Percentiles rank a stretch among this genome's conserved stretches.
Evolutionary conservation across 64 coral and sea anemone species (phyloP).

Genomic region (Porites lutea): DNA sequence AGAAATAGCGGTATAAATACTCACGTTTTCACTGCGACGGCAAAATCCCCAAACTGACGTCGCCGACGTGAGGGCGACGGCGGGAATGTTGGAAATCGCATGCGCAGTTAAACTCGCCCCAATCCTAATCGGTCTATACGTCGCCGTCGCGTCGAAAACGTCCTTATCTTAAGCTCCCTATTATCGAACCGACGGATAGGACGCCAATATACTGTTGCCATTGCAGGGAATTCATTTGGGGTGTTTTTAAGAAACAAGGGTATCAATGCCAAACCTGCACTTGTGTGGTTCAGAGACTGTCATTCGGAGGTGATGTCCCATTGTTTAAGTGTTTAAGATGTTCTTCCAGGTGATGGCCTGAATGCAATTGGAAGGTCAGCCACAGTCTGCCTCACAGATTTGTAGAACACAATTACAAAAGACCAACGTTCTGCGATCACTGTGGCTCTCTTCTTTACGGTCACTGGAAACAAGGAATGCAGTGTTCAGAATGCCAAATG

Average conservation of each 20-base stretch:
- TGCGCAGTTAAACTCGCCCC: too few species aligned
- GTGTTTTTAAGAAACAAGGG: constrained; percentile 90
- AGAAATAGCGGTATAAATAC: too few species aligned
- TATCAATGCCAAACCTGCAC: constrained; percentile 99
- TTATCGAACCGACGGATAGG: constrained; percentile 89
- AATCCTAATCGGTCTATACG: constrained; percentile 91
- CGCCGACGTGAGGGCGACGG: too few species aligned
- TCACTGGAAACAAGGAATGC: constrained; percentile 82
- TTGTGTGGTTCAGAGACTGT: constrained; percentile 96
- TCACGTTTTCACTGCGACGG: too few species aligned
- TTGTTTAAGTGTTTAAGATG: constrained; percentile 74
- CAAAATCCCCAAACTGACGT: too few species aligned
- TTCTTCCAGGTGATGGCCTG: background rate
- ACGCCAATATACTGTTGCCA: constrained; percentile 96
- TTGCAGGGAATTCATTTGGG: constrained; percentile 99
- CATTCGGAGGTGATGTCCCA: constrained; percentile 79
- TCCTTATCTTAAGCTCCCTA: too few species aligned
- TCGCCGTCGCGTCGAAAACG: constrained; percentile 81
- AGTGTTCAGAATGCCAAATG: constrained; percentile 91
- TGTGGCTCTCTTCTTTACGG: constrained; percentile 98
- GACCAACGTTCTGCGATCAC: constrained; percentile 97
- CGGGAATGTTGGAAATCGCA: too few species aligned
- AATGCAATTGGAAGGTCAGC: background rate
- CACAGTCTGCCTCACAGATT: constrained; percentile 87
- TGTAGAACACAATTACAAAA: constrained; percentile 75